These are phyloP conservation scores for Phytoseiulus persimilis DNA, from an alignment of 2,888 invertebrate genomes.

Conservation along the genomic window DNA sequence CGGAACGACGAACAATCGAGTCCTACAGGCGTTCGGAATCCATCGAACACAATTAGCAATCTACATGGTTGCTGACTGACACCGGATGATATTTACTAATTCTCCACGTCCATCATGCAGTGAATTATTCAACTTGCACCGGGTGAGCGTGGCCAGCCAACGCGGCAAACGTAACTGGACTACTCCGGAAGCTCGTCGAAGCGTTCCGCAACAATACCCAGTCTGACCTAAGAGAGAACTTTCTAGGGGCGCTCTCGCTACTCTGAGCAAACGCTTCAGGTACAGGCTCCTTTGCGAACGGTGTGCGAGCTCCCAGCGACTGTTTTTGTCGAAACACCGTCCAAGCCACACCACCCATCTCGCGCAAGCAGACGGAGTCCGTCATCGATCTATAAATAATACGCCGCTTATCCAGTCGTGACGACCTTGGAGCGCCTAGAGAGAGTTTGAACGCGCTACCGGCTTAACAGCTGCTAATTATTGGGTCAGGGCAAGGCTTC, in stretches of 20 bases:
- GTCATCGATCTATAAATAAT: background rate
- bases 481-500: background rate
- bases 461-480: background rate
- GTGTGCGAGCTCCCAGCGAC: background rate
- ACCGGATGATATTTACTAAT: background rate
- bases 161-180: background rate
- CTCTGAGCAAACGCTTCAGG: too few relatives aligned
- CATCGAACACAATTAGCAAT: too few relatives aligned
- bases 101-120: background rate
- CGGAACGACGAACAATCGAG: too few relatives aligned
- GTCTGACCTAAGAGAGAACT: too few relatives aligned
- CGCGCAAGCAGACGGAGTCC: background rate
- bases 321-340: background rate
- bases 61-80: too few relatives aligned
- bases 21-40: too few relatives aligned
- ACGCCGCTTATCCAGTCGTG: background rate
- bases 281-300: too few relatives aligned
- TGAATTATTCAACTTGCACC: background rate
- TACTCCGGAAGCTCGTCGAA: too few relatives aligned
- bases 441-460: background rate
- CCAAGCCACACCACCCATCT: background rate
- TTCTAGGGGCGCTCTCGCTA: too few relatives aligned
- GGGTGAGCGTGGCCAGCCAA: background rate
- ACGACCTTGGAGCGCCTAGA: background rate
- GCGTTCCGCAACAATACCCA: too few relatives aligned